Evolutionary conservation across 53 echinoderm and acorn worm genomes (phyloP).

Genomic region (Antedon mediterranea): DNA sequence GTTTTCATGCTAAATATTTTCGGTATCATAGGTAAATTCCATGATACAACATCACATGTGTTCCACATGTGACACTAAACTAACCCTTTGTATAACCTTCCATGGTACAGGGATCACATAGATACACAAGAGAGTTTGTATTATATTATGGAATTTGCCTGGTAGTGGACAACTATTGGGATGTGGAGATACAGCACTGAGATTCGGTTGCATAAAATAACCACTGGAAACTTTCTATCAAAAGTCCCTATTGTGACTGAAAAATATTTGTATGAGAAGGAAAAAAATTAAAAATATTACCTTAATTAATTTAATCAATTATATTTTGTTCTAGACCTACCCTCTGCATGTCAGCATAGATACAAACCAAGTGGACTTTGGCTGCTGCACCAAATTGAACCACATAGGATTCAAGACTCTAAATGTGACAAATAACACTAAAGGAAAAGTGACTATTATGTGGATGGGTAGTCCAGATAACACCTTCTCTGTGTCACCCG

Average conservation of each 20-base stretch:
- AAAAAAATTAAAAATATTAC: not conserved
- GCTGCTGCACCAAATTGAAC: conserved; percentile 45
- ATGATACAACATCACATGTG: too few species aligned
- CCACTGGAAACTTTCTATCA: too few species aligned
- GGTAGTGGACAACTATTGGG: not conserved
- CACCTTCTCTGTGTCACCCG: conserved; percentile 58
- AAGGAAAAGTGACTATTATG: conserved; percentile 75
- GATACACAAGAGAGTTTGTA: not conserved
- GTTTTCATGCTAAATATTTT: too few species aligned
- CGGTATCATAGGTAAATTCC: too few species aligned
- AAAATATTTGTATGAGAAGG: too few species aligned
- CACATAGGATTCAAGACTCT: conserved; percentile 68
- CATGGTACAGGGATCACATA: not conserved
- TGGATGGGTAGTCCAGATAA: conserved; percentile 78
- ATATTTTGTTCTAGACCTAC: conserved; percentile 4
- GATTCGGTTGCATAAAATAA: too few species aligned
- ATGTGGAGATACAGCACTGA: too few species aligned
- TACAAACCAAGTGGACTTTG: conserved; percentile 70
- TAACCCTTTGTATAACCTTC: not conserved
- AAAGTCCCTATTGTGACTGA: too few species aligned
- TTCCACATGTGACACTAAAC: too few species aligned
- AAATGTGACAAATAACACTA: conserved; percentile 93
- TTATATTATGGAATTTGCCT: not conserved
- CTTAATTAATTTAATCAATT: too few species aligned
- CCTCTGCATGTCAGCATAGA: conserved; percentile 70